Evolutionary conservation across 2,888 invertebrate species (phyloP), one percentile per base, ranked within the genome.

Genomic region (Catonia carolina): DNA sequence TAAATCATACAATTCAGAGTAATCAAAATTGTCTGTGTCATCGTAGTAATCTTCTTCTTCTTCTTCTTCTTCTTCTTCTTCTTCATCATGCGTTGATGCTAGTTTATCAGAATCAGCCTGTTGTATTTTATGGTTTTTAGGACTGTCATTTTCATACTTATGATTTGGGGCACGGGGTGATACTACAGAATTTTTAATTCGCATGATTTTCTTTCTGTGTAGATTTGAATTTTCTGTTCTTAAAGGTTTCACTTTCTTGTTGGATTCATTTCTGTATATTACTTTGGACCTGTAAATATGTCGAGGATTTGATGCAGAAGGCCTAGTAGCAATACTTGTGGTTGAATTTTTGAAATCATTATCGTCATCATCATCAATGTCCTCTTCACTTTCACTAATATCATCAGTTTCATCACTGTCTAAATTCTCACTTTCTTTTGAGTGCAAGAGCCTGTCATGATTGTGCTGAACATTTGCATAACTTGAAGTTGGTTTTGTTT

Each of bases 1-100:
- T 23, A 55, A 51, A 23, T 52, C 52, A 17, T 60, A 59, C 10
- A 63, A 60, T 49, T 63, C 63, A 17, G 56, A 61, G 42, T 63
- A 63, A 22, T 63, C 62, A 50, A 58, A 53, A 27, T 52, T 45
- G 45, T 58, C 42, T 33, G 37, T 45, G 10, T 45, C 51, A 47
- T 53, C 45, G 27, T 33, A 57, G 12, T 59, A 52, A 31, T 58
- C 58, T 14, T 54, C 58, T 45, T 58, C 39, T 50, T 61, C 56
- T 10, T 63, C 59, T 35, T 60, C 59, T 37, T 55, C 59, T 12
- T 12, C 23, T 53, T 42, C 27, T 18, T 41, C 15, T 41, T 41
- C 22, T 41, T 41, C 41, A 41, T 18, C 23, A 7, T 20, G 14
- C 15, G 18, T 45, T 23, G 45, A 14, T 17, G 41, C 41, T 41